Base-by-base conservation (phyloP, 2,888 invertebrate species). In the Ectemnius continuus region DNA sequence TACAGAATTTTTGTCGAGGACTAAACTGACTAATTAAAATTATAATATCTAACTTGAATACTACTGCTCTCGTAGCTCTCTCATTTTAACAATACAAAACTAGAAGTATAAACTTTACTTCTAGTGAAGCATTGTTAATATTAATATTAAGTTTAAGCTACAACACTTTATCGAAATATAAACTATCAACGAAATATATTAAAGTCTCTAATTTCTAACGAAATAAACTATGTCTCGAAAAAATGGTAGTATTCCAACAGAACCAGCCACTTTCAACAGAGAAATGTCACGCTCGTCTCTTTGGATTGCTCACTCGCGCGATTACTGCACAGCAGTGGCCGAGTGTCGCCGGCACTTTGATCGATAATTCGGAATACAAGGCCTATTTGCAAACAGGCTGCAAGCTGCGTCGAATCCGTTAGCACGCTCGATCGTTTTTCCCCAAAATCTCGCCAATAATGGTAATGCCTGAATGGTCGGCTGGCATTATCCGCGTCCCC, bases 391-490 rank as follows among this genome's bases (percentile, higher is more conserved):
- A 90, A 90, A 90, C 89, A 90, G 79, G 80, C 76, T 78, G 88
- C 90, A 90, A 90, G 90, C 90, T 90, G 90, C 88, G 81, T 85
- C 89, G 88, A 89, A 91, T 90, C 89, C 88, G 89, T 89, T 90
- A 86, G 84, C 80, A 86, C 84, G 85, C 84, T 83, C 81, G 84
- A 83, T 84, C 79, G 83, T 89, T 90, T 90, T 90, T 90, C 90
- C 85, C 36, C 36, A 36, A 90, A 91, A 89, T 90, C 87, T 89
- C 85, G 79, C 87, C 88, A 89, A 89, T 89, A 89, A 89, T 89
- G 86, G 84, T 87, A 88, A 86, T 87, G 84, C 87, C 79, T 87
- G 86, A 86, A 87, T 86, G 82, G 85, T 23, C 81, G 82, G 82
- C 36, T 36, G 36, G 87, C 82, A 88, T 88, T 89, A 88, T 89